phyloP scores from a whole-genome alignment of 1,140 invertebrate species.

The Scaptomyza hsui region DNA sequence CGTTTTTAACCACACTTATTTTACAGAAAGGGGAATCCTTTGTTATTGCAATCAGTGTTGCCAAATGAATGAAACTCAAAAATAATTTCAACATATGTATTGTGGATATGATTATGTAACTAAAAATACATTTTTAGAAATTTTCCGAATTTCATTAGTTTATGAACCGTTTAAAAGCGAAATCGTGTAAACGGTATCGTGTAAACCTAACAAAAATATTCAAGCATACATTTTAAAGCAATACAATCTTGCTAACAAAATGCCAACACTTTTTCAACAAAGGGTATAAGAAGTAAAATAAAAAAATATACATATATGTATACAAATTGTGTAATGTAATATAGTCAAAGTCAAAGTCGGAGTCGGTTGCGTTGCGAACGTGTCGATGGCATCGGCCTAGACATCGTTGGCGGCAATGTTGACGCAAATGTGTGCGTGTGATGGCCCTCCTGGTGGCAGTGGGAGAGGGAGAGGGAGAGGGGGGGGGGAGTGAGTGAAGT shows the following conservation, averaged over 20 bases:
- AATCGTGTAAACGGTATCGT: too few relatives aligned
- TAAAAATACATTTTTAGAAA: too few relatives aligned
- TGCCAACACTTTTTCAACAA: background rate
- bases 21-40: too few relatives aligned
- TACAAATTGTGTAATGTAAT: slow-evolving; percentile 70
- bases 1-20: too few relatives aligned
- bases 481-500: background rate
- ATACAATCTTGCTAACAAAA: slow-evolving; percentile 8
- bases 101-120: too few relatives aligned
- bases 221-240: too few relatives aligned
- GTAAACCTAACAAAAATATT: too few relatives aligned
- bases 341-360: slow-evolving; percentile 57
- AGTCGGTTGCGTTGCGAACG: slow-evolving; percentile 30
- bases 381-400: slow-evolving; percentile 27
- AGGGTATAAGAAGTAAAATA: slow-evolving; percentile 7
- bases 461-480: slow-evolving; percentile 3
- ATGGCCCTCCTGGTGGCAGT: slow-evolving; percentile 4
- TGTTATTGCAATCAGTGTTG: too few relatives aligned
- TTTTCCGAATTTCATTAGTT: too few relatives aligned
- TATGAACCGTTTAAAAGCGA: too few relatives aligned
- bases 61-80: too few relatives aligned
- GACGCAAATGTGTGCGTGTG: background rate
- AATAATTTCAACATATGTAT: too few relatives aligned
- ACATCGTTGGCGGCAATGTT: slow-evolving; percentile 4
- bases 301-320: slow-evolving; percentile 28